Evolutionary conservation across 2,797 vertebrate species (phyloP).

Genomic region (Melanotaenia parkinsoni): DNA sequence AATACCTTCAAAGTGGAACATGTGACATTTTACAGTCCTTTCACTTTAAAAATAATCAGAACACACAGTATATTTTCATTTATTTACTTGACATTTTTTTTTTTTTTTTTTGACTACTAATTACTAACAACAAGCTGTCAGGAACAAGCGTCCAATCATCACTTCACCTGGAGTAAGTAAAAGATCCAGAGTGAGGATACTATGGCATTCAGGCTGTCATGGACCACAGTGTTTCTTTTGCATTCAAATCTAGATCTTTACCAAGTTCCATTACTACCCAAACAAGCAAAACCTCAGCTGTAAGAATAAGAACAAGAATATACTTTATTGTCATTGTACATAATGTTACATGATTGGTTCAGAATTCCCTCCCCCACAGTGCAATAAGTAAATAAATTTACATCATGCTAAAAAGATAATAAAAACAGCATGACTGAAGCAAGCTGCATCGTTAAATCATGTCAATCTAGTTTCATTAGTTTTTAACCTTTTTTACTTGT

Average conservation of each 20-base stretch:
- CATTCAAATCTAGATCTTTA: neutral
- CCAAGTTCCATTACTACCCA: neutral
- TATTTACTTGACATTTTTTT: constrained; percentile 14
- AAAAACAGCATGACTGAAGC: neutral
- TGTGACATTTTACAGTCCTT: constrained; percentile 5
- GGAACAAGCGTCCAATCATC: neutral
- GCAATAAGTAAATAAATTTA: no score
- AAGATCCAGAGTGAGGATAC: neutral
- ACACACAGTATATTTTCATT: neutral
- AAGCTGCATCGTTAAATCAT: neutral
- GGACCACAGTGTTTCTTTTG: neutral
- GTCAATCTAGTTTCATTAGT: no score
- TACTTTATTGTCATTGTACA: no score
- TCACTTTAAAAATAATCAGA: neutral
- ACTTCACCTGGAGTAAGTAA: neutral
- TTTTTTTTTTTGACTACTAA: constrained; percentile 13
- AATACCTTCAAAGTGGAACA: constrained; percentile 11
- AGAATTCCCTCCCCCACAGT: no score
- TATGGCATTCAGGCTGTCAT: neutral
- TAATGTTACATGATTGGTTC: no score
- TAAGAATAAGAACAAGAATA: neutral
- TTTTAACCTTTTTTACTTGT: neutral
- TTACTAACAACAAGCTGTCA: constrained; percentile 7
- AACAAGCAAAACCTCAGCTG: neutral
- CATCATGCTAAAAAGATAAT: no score